Evolutionary conservation across 2,797 vertebrate species (phyloP).

Genomic region (Dendrocincla fuliginosa): DNA sequence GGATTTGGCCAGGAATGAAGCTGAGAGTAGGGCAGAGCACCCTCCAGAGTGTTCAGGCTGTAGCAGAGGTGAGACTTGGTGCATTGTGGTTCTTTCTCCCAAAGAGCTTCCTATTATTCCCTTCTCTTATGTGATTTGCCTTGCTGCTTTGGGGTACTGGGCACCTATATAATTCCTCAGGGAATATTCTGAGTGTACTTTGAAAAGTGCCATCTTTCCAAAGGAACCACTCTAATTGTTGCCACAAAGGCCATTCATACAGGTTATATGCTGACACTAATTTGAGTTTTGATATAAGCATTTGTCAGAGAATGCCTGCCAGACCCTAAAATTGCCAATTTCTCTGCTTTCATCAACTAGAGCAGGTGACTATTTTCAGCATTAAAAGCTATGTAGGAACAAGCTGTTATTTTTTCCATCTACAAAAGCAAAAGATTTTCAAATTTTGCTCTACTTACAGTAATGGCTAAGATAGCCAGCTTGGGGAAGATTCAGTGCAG

Average conservation of each 20-base stretch:
- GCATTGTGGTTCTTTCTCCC: background rate
- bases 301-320: background rate
- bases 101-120: background rate
- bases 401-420: background rate
- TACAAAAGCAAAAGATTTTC: background rate
- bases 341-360: background rate
- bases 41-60: background rate
- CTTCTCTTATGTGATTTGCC: background rate
- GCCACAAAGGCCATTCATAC: background rate
- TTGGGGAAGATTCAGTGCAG: background rate
- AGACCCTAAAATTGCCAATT: background rate
- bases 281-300: background rate
- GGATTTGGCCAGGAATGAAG: background rate
- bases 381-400: background rate
- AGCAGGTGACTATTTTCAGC: background rate
- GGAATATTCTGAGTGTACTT: background rate
- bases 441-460: background rate
- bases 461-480: background rate
- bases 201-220: background rate
- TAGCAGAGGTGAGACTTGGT: background rate
- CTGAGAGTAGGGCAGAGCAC: background rate
- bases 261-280: background rate
- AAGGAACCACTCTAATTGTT: background rate
- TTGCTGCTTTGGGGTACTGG: background rate
- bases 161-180: background rate